Evolutionary conservation across 2,113 vertebrate genomes (phyloP).

Genomic region (Tetrao urogallus): DNA sequence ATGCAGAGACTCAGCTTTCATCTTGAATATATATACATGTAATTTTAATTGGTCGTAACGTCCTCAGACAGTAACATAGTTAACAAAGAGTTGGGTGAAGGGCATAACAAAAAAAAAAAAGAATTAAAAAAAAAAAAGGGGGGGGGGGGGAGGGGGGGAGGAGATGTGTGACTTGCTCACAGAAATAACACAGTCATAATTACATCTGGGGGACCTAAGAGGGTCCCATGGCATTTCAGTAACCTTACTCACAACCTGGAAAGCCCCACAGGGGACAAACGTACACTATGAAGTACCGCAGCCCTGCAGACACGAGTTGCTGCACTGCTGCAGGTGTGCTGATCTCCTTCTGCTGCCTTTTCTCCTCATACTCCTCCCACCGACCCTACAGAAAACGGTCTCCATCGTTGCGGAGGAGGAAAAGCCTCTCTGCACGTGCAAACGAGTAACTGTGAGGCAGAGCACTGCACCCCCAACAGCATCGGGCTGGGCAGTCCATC

Average conservation of each 20-base stretch:
- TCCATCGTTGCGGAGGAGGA: neutral
- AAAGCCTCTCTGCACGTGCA: neutral
- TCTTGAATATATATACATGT: neutral
- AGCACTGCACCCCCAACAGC: neutral
- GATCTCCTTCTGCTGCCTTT: neutral
- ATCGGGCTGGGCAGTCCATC: neutral
- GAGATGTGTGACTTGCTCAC: neutral
- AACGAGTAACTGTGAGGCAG: too few species aligned
- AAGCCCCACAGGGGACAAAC: neutral
- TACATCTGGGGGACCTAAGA: neutral
- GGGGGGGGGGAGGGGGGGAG: too few species aligned
- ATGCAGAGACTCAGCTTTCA: neutral
- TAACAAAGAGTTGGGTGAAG: neutral
- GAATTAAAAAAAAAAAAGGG: neutral
- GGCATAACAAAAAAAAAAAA: neutral
- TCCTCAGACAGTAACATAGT: neutral
- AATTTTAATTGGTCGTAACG: neutral
- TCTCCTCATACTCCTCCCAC: neutral
- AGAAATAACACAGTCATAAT: neutral
- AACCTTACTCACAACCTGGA: neutral
- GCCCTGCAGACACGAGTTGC: neutral
- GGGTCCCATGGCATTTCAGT: neutral
- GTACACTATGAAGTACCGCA: neutral
- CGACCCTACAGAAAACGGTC: neutral
- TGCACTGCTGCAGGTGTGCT: neutral